A percentile compares a stretch with the other conserved stretches of the same genome.
These are phyloP conservation scores for Trematocara macrostoma DNA, from an alignment of 2,113 vertebrate species.

Conservation along the genomic window DNA sequence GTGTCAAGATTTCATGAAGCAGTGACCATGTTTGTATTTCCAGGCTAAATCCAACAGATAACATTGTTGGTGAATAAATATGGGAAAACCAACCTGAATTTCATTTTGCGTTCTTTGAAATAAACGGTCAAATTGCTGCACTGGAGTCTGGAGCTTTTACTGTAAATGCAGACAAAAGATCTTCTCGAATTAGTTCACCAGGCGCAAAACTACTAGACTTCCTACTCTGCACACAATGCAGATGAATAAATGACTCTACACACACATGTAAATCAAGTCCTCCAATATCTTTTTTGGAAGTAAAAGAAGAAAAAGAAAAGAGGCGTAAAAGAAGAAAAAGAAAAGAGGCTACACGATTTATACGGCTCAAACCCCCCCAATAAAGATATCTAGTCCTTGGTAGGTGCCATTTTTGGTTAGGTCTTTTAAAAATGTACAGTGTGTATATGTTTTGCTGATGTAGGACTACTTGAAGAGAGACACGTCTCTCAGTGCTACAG, in stretches of 20 bases:
- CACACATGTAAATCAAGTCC: constrained; percentile 7
- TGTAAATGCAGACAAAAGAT: neutral
- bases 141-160: neutral
- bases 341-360: constrained; percentile 53
- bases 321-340: constrained; percentile 28
- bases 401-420: constrained; percentile 43
- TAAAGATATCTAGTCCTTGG: constrained; percentile 18
- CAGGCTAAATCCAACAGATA: neutral
- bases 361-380: neutral
- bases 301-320: neutral
- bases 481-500: constrained; percentile 48
- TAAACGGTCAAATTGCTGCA: neutral
- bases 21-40: neutral
- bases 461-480: constrained; percentile 22
- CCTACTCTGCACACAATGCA: neutral
- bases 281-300: constrained; percentile 16
- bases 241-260: neutral
- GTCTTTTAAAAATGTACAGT: constrained; percentile 2
- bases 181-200: neutral
- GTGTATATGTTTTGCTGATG: constrained; percentile 17
- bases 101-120: neutral
- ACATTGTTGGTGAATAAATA: neutral
- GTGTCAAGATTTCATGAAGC: neutral
- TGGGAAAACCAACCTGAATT: neutral
- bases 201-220: neutral